Percentiles rank a stretch among this genome's conserved stretches.
phyloP scores from a whole-genome alignment of 2,888 invertebrate species.

The Acanthosepion esculentum region DNA sequence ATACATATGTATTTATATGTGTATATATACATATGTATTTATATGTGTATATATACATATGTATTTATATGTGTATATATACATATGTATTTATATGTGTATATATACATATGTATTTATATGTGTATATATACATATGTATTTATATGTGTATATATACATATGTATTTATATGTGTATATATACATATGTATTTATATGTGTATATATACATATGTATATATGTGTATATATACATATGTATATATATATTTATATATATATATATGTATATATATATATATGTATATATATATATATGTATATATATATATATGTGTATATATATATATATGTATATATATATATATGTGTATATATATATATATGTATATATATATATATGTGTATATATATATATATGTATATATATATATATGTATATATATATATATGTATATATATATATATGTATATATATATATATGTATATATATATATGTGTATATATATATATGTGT shows the following conservation, averaged over 20 bases:
- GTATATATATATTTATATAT: neutral
- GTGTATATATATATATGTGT: neutral
- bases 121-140: too few species aligned
- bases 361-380: neutral
- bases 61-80: too few species aligned
- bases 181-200: too few species aligned
- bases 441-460: conserved; percentile 23
- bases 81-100: too few species aligned
- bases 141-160: too few species aligned
- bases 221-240: too few species aligned
- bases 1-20: too few species aligned
- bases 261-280: neutral
- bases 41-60: too few species aligned
- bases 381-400: neutral
- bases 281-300: neutral
- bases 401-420: neutral
- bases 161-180: too few species aligned
- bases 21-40: too few species aligned
- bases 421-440: neutral
- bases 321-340: neutral
- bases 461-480: neutral
- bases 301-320: neutral
- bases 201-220: too few species aligned
- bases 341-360: neutral
- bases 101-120: too few species aligned